Percentiles rank a stretch among this genome's conserved stretches.
These are phyloP conservation scores for Drosophila pruinosa DNA, from an alignment of 1,140 invertebrate genomes.

Conservation along the genomic window DNA sequence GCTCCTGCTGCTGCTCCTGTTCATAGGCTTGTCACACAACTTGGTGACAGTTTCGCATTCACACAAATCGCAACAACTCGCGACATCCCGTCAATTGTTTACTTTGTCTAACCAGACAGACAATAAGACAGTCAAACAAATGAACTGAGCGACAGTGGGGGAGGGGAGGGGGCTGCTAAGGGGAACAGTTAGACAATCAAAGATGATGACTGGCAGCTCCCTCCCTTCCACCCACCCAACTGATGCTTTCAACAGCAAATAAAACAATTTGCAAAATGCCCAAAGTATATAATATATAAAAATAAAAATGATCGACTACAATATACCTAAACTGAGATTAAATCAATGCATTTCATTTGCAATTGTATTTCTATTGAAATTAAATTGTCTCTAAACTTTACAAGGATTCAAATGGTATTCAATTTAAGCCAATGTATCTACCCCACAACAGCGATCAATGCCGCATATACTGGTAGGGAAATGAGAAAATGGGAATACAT, in stretches of 20 bases:
- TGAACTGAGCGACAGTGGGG: not conserved
- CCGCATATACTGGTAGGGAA: too few species aligned
- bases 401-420: too few species aligned
- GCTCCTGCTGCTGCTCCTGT: slow-evolving; percentile 13
- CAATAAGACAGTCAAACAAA: not conserved
- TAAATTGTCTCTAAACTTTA: too few species aligned
- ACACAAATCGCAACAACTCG: slow-evolving; percentile 42
- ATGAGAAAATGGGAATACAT: not conserved
- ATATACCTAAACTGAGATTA: not conserved
- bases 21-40: slow-evolving; percentile 59
- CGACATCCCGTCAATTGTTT: slow-evolving; percentile 70
- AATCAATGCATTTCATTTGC: too few species aligned
- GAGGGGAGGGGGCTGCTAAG: not conserved
- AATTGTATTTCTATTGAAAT: too few species aligned
- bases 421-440: too few species aligned
- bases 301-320: not conserved
- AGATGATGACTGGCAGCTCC: slow-evolving; percentile 30
- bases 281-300: slow-evolving; percentile 4
- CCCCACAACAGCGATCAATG: too few species aligned
- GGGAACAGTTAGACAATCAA: not conserved
- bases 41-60: slow-evolving; percentile 57
- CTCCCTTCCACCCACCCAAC: not conserved
- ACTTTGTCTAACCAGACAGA: slow-evolving; percentile 37
- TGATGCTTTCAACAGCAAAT: slow-evolving; percentile 25
- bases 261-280: slow-evolving; percentile 49